Evolutionary conservation across 1,140 invertebrate species (phyloP).

Genomic region (Anastrepha obliqua): DNA sequence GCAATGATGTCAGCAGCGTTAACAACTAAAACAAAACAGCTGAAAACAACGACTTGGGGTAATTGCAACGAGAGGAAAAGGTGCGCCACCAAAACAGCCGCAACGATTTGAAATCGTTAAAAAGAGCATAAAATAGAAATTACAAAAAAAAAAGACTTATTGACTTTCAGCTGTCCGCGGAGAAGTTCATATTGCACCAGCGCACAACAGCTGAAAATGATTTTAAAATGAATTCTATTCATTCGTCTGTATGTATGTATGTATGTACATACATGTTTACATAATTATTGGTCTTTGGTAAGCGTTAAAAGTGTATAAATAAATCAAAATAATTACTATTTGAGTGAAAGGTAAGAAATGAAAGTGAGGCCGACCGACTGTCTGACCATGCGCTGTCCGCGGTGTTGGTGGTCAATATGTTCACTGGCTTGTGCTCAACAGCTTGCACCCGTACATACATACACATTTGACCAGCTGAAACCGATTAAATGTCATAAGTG

Average conservation of each 20-base stretch:
- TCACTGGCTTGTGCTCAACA: neutral
- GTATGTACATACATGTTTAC: too few species aligned
- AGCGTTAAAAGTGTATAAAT: neutral
- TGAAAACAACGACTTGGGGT: neutral
- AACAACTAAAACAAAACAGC: conserved; percentile 45
- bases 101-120: conserved; percentile 39
- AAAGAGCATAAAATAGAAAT: conserved; percentile 27
- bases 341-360: neutral
- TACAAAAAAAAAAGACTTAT: neutral
- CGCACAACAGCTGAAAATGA: neutral
- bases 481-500: neutral
- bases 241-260: neutral
- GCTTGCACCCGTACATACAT: neutral
- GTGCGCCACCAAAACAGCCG: neutral
- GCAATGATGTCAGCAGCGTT: conserved; percentile 8
- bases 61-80: neutral
- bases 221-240: neutral
- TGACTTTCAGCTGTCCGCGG: conserved; percentile 40
- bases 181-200: conserved; percentile 35
- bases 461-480: conserved; percentile 37
- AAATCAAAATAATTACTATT: conserved; percentile 41
- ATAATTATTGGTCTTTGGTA: neutral
- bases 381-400: neutral
- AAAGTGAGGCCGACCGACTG: neutral
- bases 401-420: conserved; percentile 9